These are phyloP conservation scores for Circaetus gallicus DNA, from an alignment of 2,113 vertebrate species.

Conservation along the genomic window DNA sequence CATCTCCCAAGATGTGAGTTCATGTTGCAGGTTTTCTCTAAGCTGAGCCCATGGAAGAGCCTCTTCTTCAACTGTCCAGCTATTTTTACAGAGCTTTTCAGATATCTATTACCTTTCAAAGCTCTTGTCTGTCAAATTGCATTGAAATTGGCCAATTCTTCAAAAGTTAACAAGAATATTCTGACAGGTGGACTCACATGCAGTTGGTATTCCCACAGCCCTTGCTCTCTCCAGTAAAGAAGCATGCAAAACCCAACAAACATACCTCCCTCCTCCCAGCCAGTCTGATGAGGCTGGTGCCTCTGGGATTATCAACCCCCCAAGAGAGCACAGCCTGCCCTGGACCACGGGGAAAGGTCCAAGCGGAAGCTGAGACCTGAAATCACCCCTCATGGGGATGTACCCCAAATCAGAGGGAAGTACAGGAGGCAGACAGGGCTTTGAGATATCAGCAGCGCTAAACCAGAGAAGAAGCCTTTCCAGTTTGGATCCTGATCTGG, in stretches of 20 bases:
- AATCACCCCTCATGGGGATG: not conserved
- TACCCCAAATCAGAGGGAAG: not conserved
- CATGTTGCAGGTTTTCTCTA: not conserved
- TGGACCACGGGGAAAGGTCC: rapidly evolving
- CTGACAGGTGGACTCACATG: not conserved
- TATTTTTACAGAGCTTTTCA: not conserved
- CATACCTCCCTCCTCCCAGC: not conserved
- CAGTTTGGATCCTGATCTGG: not conserved
- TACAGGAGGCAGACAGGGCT: not conserved
- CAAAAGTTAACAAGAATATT: not conserved
- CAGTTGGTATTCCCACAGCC: not conserved
- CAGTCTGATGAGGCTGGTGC: not conserved
- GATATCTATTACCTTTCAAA: not conserved
- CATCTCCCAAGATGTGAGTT: rapidly evolving
- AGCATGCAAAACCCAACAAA: not conserved
- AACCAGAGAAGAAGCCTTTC: not conserved
- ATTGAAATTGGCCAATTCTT: not conserved
- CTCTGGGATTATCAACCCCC: not conserved
- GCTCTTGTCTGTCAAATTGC: not conserved
- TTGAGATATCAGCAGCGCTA: not conserved
- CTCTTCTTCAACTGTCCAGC: not conserved
- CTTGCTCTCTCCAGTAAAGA: not conserved
- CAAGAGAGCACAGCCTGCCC: not conserved
- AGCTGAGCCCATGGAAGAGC: not conserved
- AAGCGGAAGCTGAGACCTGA: not conserved